Base-by-base conservation (phyloP, 1,140 invertebrate species). In the Atopsyche davidsoni region DNA sequence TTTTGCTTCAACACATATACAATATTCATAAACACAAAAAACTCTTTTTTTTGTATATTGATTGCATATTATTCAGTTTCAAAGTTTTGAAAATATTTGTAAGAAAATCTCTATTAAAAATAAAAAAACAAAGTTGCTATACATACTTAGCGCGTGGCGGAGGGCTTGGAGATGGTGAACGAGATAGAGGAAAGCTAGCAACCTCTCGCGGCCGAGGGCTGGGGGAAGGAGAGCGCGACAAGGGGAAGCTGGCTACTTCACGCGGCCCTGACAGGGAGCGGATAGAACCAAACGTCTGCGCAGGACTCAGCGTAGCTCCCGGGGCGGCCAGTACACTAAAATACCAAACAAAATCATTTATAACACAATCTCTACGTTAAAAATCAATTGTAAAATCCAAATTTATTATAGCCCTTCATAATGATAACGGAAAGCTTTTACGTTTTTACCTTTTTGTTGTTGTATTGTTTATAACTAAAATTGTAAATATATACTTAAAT, bases 231-330 rank as follows among this genome's bases (percentile, higher is more conserved):
- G 82, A 83, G 38, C 83, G 74, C 13, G 83, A 85, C n/a, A 84
- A 62, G 13, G 83, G 83, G 59, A 86, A 86, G 62, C 83, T 86
- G 50, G 83, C 83, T n/a, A 86, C 81, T 65, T 86, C 83, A 53
- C 82, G 72, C 11, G 80, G 79, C 56, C 82, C 80, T 1, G 81
- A 79, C 44, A 86, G 68, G 25, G 83, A 85, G 52, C 82, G 75
- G 58, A 85, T 84, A 41, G 81, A 85, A 35, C 81, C 82, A 59
- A 85, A 85, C 1, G 81, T 81, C 65, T 83, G 81, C 65, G 83
- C 80, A 9, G 82, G 81, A 40, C 81, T 83, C 38, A 83, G 66
- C 59, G 82, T 81, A 28, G 76, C 79, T 53, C 78, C 78, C 9
- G 80, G 72, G 53, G 76, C 74, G 51, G 79, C 79, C 72, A 82